Base-by-base conservation (phyloP, 1,140 invertebrate species). In the Drosophila tropicalis region DNA sequence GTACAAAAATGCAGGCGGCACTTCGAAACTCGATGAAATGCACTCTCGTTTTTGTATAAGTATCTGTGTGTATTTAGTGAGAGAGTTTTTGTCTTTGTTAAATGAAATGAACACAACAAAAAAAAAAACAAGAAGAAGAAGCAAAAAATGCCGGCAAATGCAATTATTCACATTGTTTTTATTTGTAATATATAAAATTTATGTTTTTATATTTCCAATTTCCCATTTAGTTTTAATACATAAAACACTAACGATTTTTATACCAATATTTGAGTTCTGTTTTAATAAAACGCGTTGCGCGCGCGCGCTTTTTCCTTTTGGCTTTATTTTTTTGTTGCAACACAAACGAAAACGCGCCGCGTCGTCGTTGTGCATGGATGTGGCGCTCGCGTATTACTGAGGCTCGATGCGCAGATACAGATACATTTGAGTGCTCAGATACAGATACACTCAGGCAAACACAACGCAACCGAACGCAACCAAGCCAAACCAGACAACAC, bases 361-460 rank as follows among this genome's bases (percentile, higher is more conserved):
- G 34, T 44, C 70, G 51, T 67, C 66, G 69, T 72, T 74, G 34
- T 78, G 75, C 66, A 70, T 60, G 78, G 71, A 73, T 62, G 73
- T 71, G 79, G 74, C 77, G 81, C 70, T 85, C 81, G 81, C 82
- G 81, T 81, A 77, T 85, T 85, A 81, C 81, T 85, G 81, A 85
- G 74, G 68, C 81, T 81, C 77, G 74, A 57, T 78, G 81, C 81
- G 81, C 81, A 85, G 81, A 85, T 85, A 85, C 81, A 82, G 81
- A 85, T 85, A 85, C 81, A 82, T 85, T 85, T 85, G 44, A 12
- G 5, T 85, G 67, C 70, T 78, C 36, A 57, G 70, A 63, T 72
- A 70, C 51, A 58, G 29, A 58, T 34, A 58, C 32, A 36, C 7
- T 34, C 56, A 39, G 9, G 13, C n/a, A 58, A 40, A 67, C 40